Evolutionary conservation across 2,797 vertebrate genomes (phyloP), one percentile per base, ranked within the genome.

Genomic region (Echiichthys vipera): DNA sequence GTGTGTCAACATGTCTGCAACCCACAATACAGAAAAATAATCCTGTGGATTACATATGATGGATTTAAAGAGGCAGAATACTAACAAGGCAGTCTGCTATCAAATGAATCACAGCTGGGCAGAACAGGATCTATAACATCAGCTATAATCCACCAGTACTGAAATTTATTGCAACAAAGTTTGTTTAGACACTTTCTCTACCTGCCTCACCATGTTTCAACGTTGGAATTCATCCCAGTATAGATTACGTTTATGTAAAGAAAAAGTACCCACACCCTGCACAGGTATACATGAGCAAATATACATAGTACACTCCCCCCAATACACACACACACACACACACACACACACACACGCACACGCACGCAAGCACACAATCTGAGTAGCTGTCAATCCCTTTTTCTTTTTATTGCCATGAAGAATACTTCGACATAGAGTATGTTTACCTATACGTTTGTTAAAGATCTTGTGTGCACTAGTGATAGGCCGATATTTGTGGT

Each of bases 211-310:
- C 17, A 10, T 24, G 39, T 43, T 61, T 51, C 18, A 14, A 12
- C 5, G 5, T 29, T 46, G 11, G 4, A 32, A 37, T 39, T 14
- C 30, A 37, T 32, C 34, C 7, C 0, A 56, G n/a, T 3, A 22
- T 45, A n/a, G n/a, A n/a, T n/a, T n/a, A 13, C 13, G 45, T 50
- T 49, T 40, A 42, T 32, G 6, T 3, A 32, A 63, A 42, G 5
- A 5, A 32, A 40, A 63, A 46, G 6, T 11, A 27, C 25, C 61
- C 65, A 63, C 59, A 45, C 36, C 27, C 54, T 53, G 20, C 30
- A 58, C n/a, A 65, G 25, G 69, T 37, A 71, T 13, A 77, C 32
- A 61, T 7, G 27, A 30, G 25, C 20, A 62, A 51, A 59, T 39
- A 62, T 14, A 57, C 14, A 30, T 50, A 27, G 2, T 1, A 25